These are phyloP conservation scores for Potamarius usumacintae DNA, from an alignment of 2,113 vertebrate genomes.

Conservation along the genomic window DNA sequence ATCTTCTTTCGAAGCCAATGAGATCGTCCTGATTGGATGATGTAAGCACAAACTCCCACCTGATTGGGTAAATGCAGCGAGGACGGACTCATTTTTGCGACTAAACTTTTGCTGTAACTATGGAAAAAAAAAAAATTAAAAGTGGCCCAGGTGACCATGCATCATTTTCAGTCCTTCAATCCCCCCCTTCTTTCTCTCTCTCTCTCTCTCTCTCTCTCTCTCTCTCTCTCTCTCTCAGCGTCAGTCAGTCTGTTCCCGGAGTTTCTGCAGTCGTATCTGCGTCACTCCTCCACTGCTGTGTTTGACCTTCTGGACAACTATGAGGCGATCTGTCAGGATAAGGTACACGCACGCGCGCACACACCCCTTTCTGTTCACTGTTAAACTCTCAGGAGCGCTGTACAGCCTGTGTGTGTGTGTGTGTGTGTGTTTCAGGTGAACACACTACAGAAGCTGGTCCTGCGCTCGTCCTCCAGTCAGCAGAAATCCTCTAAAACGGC, in stretches of 20 bases:
- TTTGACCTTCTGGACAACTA: constrained; percentile 93
- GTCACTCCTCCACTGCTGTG: constrained; percentile 85
- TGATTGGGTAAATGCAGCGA: neutral
- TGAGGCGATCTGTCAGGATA: constrained; percentile 83
- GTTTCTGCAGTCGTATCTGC: constrained; percentile 86
- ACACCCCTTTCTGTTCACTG: neutral
- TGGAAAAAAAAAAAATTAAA: neutral
- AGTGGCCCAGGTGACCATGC: neutral
- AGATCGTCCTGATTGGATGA: neutral
- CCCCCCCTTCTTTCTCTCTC: neutral
- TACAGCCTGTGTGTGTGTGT: constrained; percentile 18
- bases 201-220: neutral
- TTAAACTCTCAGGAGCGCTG: neutral
- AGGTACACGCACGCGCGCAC: constrained; percentile 66
- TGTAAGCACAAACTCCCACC: neutral
- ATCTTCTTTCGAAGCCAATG: neutral
- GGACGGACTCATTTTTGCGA: neutral
- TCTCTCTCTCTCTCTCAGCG: constrained; percentile 64
- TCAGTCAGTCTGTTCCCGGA: constrained; percentile 89
- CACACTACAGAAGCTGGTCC: constrained; percentile 85
- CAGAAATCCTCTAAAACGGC: constrained; percentile 92
- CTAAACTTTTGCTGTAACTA: neutral
- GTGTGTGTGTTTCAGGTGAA: constrained; percentile 74
- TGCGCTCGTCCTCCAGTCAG: constrained; percentile 84
- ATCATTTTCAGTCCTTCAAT: neutral